These are phyloP conservation scores for Penaeus indicus DNA, from an alignment of 1,140 invertebrate species.

Conservation along the genomic window DNA sequence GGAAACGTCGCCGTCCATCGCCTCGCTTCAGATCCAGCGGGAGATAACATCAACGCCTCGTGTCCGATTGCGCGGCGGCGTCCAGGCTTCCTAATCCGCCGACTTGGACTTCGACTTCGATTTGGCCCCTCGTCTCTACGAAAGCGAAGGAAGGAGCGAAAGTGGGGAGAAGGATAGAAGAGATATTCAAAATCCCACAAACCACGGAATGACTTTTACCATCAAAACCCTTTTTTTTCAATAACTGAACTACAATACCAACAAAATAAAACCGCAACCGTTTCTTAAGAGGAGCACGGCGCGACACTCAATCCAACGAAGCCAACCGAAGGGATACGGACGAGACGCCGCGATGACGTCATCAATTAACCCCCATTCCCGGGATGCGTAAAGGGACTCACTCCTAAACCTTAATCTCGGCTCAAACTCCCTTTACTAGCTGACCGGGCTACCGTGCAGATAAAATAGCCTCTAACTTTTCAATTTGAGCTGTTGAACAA, in stretches of 20 bases:
- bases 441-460: constrained; percentile 54
- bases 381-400: constrained; percentile 21
- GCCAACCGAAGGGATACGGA: too few species aligned
- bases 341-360: too few species aligned
- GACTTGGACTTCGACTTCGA: neutral
- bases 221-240: too few species aligned
- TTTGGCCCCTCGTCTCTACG: too few species aligned
- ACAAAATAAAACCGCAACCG: too few species aligned
- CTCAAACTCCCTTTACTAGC: constrained; percentile 43
- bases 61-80: constrained; percentile 26
- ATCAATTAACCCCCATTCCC: constrained; percentile 35
- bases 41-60: constrained; percentile 53
- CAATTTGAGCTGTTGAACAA: constrained; percentile 40
- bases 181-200: too few species aligned
- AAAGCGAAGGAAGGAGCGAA: too few species aligned
- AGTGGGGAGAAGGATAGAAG: too few species aligned
- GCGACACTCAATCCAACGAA: too few species aligned
- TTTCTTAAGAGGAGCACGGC: too few species aligned
- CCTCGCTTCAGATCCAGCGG: constrained; percentile 46
- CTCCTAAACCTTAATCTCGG: constrained; percentile 26
- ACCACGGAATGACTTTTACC: too few species aligned
- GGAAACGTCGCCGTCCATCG: constrained; percentile 57
- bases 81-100: constrained; percentile 17
- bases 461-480: constrained; percentile 43
- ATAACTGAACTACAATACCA: too few species aligned